Base-by-base conservation (phyloP, 1,140 invertebrate genomes). In the Macrobrachium rosenbergii region DNA sequence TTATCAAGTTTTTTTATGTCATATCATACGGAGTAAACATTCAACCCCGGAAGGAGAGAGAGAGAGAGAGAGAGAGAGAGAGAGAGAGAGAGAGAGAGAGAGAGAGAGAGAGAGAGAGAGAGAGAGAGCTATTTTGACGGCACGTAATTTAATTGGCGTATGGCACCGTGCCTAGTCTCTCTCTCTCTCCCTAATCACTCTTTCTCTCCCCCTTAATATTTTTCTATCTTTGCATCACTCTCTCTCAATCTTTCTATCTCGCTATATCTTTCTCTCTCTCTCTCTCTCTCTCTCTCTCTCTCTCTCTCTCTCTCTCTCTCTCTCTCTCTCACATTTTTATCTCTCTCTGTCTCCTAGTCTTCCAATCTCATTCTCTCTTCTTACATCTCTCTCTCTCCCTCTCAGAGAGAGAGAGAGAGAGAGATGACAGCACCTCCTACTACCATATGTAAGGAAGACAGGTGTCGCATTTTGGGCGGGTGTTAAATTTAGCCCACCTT, bases 261-360 rank as follows among this genome's bases (percentile, higher is more conserved):
- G 6, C 72, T 16, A 5, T 17, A 5, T 23, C 28, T 11, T 37
- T 43, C 19, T 17, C 7, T 37, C 45, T 75, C 72, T 23, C 23
- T 23, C 45, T 21, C 28, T 75, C n/a, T 37, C 28, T 37, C 28
- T 37, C 72, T 75, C 72, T 37, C 72, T 11, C 72, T 75, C 72
- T 75, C 72, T 75, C 72, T 75, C 72, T 75, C 72, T 75, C 72
- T 75, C 72, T 75, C 28, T 8, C 14, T 75, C 28, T 5, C 7
- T 75, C 28, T 75, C 72, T 43, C 23, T 37, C 2, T 75, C 0
- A 3, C 2, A 10, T 75, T 14, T 37, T 17, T 16, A 2, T 23
- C 28, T 37, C 10, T 0, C 28, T 37, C n/a, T 23, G 2, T 0
- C 8, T 23, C 21, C 21, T 23, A 14, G 5, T 23, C 21, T 73